These are phyloP conservation scores for Staurois parvus DNA, from an alignment of 2,797 vertebrate species.

Conservation along the genomic window DNA sequence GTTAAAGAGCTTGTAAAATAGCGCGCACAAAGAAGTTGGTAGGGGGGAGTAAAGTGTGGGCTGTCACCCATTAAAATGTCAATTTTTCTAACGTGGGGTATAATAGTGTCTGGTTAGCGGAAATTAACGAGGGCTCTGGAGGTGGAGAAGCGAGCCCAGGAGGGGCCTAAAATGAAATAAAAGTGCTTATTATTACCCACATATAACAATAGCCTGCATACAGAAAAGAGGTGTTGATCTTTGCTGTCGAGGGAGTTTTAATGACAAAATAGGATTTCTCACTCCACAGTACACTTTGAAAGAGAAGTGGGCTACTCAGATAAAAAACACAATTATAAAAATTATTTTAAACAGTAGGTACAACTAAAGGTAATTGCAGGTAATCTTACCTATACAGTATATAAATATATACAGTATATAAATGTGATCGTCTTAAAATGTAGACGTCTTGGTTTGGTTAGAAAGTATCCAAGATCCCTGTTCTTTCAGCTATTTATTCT, in stretches of 20 bases:
- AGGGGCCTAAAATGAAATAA: constrained; percentile 13
- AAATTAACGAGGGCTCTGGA: constrained; percentile 21
- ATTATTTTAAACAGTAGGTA: not conserved
- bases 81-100: constrained; percentile 9
- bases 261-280: constrained; percentile 2
- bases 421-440: no score
- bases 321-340: constrained; percentile 3
- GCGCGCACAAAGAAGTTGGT: constrained; percentile 6
- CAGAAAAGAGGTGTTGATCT: not conserved
- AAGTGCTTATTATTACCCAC: constrained; percentile 18
- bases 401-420: no score
- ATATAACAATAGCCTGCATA: constrained; percentile 38
- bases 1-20: constrained; percentile 4
- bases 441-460: no score
- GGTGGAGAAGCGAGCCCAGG: constrained; percentile 19
- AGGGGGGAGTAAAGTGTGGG: constrained; percentile 26
- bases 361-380: constrained; percentile 18
- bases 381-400: not conserved
- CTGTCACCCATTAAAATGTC: constrained; percentile 23
- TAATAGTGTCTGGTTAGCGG: constrained; percentile 18
- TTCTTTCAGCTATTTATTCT: no score
- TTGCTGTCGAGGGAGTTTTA: not conserved
- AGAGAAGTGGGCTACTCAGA: constrained; percentile 18
- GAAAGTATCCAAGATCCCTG: no score
- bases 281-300: not conserved